phyloP scores from a whole-genome alignment of 2,888 invertebrate species.

The Helleia helle region DNA sequence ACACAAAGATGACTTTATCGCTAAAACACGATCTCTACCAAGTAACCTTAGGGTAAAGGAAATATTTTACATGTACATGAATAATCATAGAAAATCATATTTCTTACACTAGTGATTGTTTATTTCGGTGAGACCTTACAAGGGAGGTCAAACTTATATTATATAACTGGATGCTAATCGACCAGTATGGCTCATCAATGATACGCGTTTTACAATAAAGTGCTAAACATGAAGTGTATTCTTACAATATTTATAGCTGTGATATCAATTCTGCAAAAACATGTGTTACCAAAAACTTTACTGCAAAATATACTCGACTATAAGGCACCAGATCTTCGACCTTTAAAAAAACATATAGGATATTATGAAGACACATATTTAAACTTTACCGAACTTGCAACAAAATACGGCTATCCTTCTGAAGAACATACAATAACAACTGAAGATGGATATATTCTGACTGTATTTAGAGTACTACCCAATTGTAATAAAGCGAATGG shows the following conservation, averaged over 20 bases:
- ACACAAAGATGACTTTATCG: too few relatives aligned
- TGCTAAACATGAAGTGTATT: not conserved
- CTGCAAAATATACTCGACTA: not conserved
- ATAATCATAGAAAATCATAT: too few relatives aligned
- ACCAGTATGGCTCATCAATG: not conserved
- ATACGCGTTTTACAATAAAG: constrained; percentile 1
- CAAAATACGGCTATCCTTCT: constrained; percentile 26
- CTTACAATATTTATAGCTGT: not conserved
- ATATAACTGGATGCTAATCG: constrained; percentile 39
- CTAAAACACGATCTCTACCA: too few relatives aligned
- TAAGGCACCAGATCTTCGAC: constrained; percentile 37
- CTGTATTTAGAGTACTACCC: constrained; percentile 26
- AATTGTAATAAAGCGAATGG: constrained; percentile 28
- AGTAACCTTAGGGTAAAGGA: too few relatives aligned
- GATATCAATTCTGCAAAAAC: not conserved
- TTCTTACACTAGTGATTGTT: not conserved
- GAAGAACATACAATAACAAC: constrained; percentile 30
- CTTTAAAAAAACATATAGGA: constrained; percentile 40
- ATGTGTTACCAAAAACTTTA: not conserved
- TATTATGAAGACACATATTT: constrained; percentile 47
- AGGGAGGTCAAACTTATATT: constrained; percentile 51
- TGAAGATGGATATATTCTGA: constrained; percentile 31
- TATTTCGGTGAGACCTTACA: constrained; percentile 35
- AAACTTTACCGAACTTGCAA: constrained; percentile 28
- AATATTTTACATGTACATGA: too few relatives aligned